Base-by-base conservation (phyloP, 2,888 invertebrate genomes). In the Dryomyza anilis region DNA sequence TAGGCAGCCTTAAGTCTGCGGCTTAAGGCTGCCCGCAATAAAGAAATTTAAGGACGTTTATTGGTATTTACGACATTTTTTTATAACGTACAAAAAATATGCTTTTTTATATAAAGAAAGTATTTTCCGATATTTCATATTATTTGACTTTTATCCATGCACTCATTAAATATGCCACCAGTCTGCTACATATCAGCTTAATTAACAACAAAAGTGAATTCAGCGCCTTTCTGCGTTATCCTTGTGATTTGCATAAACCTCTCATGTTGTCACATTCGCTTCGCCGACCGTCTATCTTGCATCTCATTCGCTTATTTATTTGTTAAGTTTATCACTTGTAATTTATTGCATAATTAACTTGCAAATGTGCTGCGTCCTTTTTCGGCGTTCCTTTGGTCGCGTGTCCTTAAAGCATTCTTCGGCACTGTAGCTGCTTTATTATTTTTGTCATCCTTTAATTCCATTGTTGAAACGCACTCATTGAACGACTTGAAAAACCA, bases 281-380 rank as follows among this genome's bases (percentile, higher is more conserved):
- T 71, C 75, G 72, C 71, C 71, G 68, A 68, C 75, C 75, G 74
- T 74, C 76, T 75, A 74, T 74, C 72, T 63, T 46, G 48, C 33
- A 21, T 33, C 36, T 21, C 36, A 23, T n/a, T 55, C 50, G 27
- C 25, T 50, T 50, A 4, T 50, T 50, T 50, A 43, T 58, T 43
- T 12, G 45, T 23, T 58, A 19, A 16, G 45, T 58, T 58, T 58
- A 58, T 58, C 58, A 27, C 45, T 58, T 12, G 45, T 58, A 29
- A 58, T 58, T 58, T 58, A 58, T 58, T 25, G 58, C 46, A 46
- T 46, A 45, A 58, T 58, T 58, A 58, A 58, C 19, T 29, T 43
- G 30, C 58, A 43, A 46, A 58, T 30, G 58, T 58, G 16, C 58
- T 46, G 30, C 19, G 14, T 58, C 14, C n/a, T 58, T 30, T 46